Conservation (phyloP, 2,888 invertebrate genomes). For the Cataglyphis livida region DNA sequence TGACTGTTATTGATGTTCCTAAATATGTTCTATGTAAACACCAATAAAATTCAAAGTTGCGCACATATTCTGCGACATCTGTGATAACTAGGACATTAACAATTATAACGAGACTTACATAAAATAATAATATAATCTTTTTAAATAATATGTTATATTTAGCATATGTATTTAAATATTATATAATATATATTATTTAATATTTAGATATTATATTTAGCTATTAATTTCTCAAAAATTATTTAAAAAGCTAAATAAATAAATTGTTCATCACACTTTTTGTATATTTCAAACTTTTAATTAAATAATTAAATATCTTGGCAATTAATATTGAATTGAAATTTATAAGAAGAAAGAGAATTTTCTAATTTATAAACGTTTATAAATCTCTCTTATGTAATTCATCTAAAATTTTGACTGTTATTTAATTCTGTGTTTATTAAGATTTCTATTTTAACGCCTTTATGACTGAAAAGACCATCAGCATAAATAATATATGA, state of each 20-base stretch:
- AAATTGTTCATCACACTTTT: too few species aligned
- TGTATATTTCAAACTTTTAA: background rate
- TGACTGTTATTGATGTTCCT: conserved; percentile 45
- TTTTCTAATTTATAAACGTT: background rate
- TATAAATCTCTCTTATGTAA: background rate
- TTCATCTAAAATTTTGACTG: background rate
- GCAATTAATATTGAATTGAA: background rate
- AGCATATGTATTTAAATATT: background rate
- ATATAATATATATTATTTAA: too few species aligned
- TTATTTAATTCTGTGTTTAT: background rate
- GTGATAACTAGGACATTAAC: background rate
- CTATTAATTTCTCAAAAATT: background rate
- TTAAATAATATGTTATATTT: background rate
- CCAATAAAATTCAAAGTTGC: background rate
- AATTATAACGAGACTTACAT: conserved; percentile 1
- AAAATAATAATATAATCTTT: background rate
- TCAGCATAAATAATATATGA: conserved; percentile 32
- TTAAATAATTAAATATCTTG: background rate
- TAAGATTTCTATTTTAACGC: conserved; percentile 22
- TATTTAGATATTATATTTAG: background rate
- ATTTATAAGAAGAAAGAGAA: background rate
- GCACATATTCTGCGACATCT: background rate
- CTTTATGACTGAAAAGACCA: background rate
- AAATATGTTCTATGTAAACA: background rate
- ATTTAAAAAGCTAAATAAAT: too few species aligned